Evolutionary conservation across 2,113 vertebrate genomes (phyloP).

Genomic region (Melanostigma gelatinosum): DNA sequence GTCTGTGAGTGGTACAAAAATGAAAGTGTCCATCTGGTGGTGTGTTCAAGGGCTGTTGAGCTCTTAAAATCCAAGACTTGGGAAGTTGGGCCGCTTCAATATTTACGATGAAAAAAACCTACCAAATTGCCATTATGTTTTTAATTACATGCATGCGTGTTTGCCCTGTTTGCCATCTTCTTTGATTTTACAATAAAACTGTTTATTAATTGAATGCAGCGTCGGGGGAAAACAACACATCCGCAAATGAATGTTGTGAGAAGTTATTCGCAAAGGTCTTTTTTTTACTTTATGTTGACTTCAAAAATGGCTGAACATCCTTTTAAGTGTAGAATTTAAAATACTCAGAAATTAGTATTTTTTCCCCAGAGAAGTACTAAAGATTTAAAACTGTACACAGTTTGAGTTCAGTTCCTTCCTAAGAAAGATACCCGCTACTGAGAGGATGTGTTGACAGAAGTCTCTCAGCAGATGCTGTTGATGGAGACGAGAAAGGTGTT

Average conservation of each 20-base stretch:
- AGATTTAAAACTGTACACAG: background rate
- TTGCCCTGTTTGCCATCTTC: too few relatives aligned
- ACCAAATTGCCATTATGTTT: background rate
- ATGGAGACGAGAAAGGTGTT: slow-evolving; percentile 59
- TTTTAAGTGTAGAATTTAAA: background rate
- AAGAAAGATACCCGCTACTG: background rate
- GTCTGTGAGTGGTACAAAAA: background rate
- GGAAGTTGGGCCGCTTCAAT: background rate
- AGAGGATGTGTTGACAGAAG: slow-evolving; percentile 33
- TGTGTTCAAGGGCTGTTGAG: background rate
- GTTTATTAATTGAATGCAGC: background rate
- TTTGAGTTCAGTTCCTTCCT: slow-evolving; percentile 2
- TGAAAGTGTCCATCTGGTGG: background rate
- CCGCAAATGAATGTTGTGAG: background rate
- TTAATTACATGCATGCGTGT: background rate
- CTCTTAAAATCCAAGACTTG: background rate
- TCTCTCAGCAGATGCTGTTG: slow-evolving; percentile 43
- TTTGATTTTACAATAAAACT: background rate
- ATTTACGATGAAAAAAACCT: background rate
- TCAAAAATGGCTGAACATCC: background rate
- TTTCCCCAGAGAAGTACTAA: background rate
- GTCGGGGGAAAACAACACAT: background rate
- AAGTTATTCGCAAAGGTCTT: background rate
- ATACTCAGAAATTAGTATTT: background rate
- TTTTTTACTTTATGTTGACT: background rate